A percentile compares a stretch with the other conserved stretches of the same genome.
Evolutionary conservation across 2,888 invertebrate species (phyloP).

Genomic region (Elmis aenea): DNA sequence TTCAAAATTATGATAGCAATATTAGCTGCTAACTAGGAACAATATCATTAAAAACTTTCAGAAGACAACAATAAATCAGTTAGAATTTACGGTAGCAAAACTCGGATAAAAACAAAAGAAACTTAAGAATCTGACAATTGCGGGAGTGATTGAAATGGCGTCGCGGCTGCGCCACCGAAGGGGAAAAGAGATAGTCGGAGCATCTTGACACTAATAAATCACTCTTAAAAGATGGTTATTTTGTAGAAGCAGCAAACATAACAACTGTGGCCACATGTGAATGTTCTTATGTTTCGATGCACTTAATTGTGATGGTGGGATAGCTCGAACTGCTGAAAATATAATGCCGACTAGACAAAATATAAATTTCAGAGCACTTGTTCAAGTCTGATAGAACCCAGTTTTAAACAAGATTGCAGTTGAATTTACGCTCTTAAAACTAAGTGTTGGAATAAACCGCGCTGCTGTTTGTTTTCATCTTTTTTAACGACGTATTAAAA

Average conservation of each 20-base stretch:
- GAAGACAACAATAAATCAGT: conserved; percentile 20
- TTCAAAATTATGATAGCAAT: no score
- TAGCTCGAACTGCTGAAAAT: no score
- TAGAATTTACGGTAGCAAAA: conserved; percentile 16
- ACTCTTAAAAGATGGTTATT: conserved; percentile 23
- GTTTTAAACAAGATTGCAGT: no score
- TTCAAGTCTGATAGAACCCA: no score
- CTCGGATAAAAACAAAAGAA: conserved; percentile 18
- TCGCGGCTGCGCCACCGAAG: conserved; percentile 16
- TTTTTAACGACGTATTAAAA: no score
- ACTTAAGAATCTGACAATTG: conserved; percentile 29
- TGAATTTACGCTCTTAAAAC: no score
- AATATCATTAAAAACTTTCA: conserved; percentile 1
- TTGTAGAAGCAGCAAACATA: conserved; percentile 17
- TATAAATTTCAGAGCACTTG: no score
- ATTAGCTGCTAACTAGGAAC: no score
- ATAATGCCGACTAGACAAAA: no score
- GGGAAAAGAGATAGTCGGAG: no score
- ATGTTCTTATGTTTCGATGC: conserved; percentile 9
- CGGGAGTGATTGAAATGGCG: conserved; percentile 30
- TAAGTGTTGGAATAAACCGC: no score
- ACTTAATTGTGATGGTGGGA: conserved; percentile 8
- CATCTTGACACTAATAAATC: conserved; percentile 23
- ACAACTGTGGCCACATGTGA: conserved; percentile 15
- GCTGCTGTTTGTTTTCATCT: no score